Percentiles rank a stretch among this genome's conserved stretches.
These are phyloP conservation scores for Tanypteryx hageni DNA, from an alignment of 2,888 invertebrate genomes.

Conservation along the genomic window DNA sequence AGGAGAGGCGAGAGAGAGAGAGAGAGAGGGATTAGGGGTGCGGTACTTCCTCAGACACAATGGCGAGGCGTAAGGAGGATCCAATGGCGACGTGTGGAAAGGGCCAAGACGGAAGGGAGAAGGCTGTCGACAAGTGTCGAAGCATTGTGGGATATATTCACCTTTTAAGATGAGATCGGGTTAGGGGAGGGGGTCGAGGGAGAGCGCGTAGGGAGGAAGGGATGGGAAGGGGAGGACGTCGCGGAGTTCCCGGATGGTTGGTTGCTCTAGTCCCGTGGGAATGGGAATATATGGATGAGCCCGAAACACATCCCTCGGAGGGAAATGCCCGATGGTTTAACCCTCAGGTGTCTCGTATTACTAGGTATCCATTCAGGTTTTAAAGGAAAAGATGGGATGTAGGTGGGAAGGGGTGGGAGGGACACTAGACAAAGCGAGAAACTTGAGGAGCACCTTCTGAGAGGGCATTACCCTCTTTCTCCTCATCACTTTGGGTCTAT, in stretches of 20 bases:
- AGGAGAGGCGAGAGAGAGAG: neutral
- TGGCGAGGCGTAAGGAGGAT: conserved; percentile 11
- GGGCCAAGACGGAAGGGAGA: neutral
- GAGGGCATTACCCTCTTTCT: neutral
- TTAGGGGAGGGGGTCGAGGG: too few species aligned
- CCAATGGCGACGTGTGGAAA: neutral
- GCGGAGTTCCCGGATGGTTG: neutral
- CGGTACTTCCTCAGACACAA: conserved; percentile 6
- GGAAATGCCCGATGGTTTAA: conserved; percentile 1
- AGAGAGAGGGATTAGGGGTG: neutral
- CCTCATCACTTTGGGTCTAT: neutral
- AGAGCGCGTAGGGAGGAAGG: too few species aligned
- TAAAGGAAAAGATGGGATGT: neutral
- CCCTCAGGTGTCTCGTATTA: conserved; percentile 12
- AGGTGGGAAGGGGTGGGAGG: neutral
- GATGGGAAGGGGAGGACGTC: neutral
- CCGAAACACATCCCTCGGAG: neutral
- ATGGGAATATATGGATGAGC: conserved; percentile 1
- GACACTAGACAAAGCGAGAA: conserved; percentile 9
- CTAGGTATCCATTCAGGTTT: conserved; percentile 21
- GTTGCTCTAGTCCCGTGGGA: neutral
- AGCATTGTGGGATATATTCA: neutral
- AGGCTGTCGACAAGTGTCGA: conserved; percentile 34
- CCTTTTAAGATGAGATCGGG: neutral
- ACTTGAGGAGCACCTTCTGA: conserved; percentile 10